phyloP scores from a whole-genome alignment of 64 coral and sea anemone species.

The Orbicella faveolata region DNA sequence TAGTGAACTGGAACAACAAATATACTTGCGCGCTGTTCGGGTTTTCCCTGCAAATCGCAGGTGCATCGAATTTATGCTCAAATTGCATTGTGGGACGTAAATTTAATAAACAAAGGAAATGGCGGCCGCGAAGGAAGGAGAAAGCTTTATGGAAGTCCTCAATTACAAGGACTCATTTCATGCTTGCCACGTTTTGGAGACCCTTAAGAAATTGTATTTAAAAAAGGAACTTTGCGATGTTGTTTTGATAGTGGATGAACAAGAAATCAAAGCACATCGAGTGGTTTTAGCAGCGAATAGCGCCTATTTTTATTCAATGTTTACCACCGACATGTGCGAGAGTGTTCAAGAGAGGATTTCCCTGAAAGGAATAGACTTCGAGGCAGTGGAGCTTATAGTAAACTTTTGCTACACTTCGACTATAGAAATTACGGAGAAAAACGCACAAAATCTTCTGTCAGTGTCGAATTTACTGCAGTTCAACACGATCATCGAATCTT shows the following conservation, averaged over 20 bases:
- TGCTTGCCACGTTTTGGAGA: constrained; percentile 83
- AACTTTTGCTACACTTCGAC: constrained; percentile 94
- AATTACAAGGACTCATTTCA: constrained; percentile 96
- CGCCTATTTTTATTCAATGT: constrained; percentile 96
- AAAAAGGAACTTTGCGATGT: constrained; percentile 95
- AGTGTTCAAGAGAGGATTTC: constrained; percentile 78
- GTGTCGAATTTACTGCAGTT: constrained; percentile 93
- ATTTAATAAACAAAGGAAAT: constrained; percentile 55
- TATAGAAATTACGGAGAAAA: constrained; percentile 87
- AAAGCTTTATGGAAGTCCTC: constrained; percentile 48
- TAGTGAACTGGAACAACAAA: not conserved
- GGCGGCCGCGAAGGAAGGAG: constrained; percentile 34
- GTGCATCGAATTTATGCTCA: not conserved
- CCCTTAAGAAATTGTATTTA: constrained; percentile 71
- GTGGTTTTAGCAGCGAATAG: constrained; percentile 97
- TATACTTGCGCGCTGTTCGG: not conserved
- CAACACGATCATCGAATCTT: constrained; percentile 84
- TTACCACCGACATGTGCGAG: constrained; percentile 90
- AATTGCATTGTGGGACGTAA: constrained; percentile 49
- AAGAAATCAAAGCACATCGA: constrained; percentile 81
- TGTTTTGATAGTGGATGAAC: constrained; percentile 68
- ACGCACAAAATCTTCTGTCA: constrained; percentile 86
- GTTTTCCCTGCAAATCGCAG: constrained; percentile 37
- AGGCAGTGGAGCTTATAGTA: constrained; percentile 80
- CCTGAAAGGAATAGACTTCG: constrained; percentile 76